These are phyloP conservation scores for Phaenicophaeus curvirostris DNA, from an alignment of 2,797 vertebrate genomes.

Conservation along the genomic window DNA sequence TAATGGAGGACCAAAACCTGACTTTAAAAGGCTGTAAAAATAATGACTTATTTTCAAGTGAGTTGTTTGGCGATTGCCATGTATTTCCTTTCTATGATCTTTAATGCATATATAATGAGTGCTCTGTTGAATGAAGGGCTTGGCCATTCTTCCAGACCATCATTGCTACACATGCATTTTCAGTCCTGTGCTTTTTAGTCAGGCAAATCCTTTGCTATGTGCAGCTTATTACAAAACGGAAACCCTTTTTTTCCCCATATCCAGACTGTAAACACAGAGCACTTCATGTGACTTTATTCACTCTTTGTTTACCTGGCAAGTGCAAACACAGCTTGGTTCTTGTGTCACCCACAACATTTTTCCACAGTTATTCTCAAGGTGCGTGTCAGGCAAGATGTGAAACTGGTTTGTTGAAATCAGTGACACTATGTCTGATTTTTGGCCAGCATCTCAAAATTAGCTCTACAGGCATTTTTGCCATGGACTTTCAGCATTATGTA, in stretches of 20 bases:
- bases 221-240: not conserved
- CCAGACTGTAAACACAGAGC: not conserved
- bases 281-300: not conserved
- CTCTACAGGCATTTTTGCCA: not conserved
- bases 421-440: not conserved
- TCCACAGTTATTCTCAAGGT: not conserved
- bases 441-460: not conserved
- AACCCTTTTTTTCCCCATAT: not conserved
- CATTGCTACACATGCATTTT: not conserved
- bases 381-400: not conserved
- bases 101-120: not conserved
- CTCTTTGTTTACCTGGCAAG: not conserved
- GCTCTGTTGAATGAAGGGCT: not conserved
- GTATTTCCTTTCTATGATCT: not conserved
- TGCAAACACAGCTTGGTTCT: not conserved
- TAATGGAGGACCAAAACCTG: not conserved
- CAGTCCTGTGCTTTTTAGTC: not conserved
- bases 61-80: not conserved
- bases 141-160: not conserved
- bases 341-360: not conserved
- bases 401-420: not conserved
- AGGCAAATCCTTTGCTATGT: not conserved
- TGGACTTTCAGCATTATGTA: not conserved
- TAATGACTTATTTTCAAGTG: not conserved
- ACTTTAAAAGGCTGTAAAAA: not conserved